Percentiles rank a stretch among this genome's conserved stretches.
These are phyloP conservation scores for Cyrtodaria siliqua DNA, from an alignment of 2,888 invertebrate genomes.

Conservation along the genomic window DNA sequence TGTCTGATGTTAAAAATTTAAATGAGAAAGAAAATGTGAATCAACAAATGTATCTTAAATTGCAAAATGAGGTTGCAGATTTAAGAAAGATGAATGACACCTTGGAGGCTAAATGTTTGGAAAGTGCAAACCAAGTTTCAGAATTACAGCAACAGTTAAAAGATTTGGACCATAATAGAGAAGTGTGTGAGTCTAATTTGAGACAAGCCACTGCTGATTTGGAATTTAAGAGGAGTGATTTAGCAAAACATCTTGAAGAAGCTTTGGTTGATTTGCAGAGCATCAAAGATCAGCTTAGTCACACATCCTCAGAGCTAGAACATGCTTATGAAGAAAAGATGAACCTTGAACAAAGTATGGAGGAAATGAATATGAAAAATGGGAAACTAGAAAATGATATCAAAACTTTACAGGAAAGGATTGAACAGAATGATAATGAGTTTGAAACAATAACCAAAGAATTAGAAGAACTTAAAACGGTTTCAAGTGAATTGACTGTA, in stretches of 20 bases:
- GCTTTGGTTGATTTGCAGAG: slow-evolving; percentile 29
- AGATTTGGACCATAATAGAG: slow-evolving; percentile 27
- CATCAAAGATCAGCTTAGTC: slow-evolving; percentile 49
- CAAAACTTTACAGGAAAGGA: not conserved
- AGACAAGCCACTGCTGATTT: slow-evolving; percentile 9
- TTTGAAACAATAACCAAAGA: slow-evolving; percentile 14
- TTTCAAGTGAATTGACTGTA: slow-evolving; percentile 11
- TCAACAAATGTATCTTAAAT: not conserved
- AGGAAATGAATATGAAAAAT: slow-evolving; percentile 12
- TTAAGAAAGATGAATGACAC: not conserved
- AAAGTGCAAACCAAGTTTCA: slow-evolving; percentile 2
- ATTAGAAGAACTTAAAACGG: slow-evolving; percentile 18
- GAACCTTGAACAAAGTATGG: slow-evolving; percentile 17
- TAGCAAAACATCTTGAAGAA: slow-evolving; percentile 60
- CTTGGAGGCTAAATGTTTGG: not conserved
- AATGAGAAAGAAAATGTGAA: not conserved
- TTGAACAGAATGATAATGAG: not conserved
- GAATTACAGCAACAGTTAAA: slow-evolving; percentile 12
- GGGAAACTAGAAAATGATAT: slow-evolving; percentile 17
- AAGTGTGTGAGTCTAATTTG: slow-evolving; percentile 21
- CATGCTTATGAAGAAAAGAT: slow-evolving; percentile 20
- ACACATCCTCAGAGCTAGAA: slow-evolving; percentile 56
- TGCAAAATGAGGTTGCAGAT: not conserved
- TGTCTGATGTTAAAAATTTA: not conserved
- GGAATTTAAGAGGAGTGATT: slow-evolving; percentile 19